Percentiles rank a stretch among this genome's conserved stretches.
These are phyloP conservation scores for Drosophila planitibia DNA, from an alignment of 2,888 invertebrate species.

Conservation along the genomic window DNA sequence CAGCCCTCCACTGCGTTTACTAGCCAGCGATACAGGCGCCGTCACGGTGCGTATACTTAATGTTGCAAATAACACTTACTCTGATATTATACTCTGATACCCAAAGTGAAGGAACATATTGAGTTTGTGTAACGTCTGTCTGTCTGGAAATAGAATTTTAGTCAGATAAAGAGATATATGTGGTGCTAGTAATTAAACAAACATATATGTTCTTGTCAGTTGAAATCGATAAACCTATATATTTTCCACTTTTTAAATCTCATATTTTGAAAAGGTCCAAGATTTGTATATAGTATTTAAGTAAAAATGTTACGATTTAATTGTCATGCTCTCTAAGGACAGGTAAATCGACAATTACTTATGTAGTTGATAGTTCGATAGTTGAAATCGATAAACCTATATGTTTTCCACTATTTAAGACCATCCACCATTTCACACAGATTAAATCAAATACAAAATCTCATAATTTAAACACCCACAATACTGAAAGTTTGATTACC, in stretches of 20 bases:
- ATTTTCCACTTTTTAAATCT: not conserved
- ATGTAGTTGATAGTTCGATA: not conserved
- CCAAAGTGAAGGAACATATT: not conserved
- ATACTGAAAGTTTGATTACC: not conserved
- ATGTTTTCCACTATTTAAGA: not conserved
- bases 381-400: not conserved
- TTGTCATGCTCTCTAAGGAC: not conserved
- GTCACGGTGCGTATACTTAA: slow-evolving; percentile 72
- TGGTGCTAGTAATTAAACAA: not conserved
- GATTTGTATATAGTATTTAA: not conserved
- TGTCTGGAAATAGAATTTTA: not conserved
- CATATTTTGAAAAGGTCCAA: not conserved
- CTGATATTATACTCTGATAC: not conserved
- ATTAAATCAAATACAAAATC: not conserved
- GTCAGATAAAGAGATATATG: not conserved
- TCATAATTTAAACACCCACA: not conserved
- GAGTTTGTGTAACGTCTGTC: not conserved
- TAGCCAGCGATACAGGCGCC: slow-evolving; percentile 66
- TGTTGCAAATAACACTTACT: slow-evolving; percentile 12
- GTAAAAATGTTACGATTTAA: not conserved
- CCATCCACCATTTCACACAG: not conserved
- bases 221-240: not conserved
- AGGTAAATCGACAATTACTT: not conserved
- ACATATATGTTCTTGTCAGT: not conserved
- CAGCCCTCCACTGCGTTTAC: slow-evolving; percentile 76